Conservation (phyloP, 1,140 invertebrate genomes). For the Platorchestia sp. region DNA sequence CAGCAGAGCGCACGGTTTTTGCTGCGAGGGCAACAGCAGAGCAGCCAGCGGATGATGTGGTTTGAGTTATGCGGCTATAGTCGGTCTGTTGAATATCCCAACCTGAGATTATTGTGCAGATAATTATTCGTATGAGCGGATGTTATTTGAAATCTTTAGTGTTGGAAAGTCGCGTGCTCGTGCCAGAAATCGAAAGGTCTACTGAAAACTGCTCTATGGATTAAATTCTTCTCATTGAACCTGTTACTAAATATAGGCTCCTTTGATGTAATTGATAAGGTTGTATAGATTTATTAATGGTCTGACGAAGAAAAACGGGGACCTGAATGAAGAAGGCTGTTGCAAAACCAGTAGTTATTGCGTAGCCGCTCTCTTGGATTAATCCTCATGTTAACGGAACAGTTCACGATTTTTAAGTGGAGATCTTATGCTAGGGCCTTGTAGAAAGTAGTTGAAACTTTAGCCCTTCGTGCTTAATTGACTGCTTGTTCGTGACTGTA, state of each 20-base stretch:
- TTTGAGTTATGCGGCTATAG: not conserved
- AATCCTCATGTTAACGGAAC: not conserved
- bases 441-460: constrained; percentile 21
- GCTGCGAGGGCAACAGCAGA: not conserved
- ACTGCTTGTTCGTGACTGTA: constrained; percentile 27
- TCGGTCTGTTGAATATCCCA: not conserved
- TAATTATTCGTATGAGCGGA: not conserved
- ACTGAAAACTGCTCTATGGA: not conserved
- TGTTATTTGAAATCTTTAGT: not conserved
- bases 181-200: not conserved
- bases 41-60: not conserved
- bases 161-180: not conserved
- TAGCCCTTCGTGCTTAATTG: not conserved
- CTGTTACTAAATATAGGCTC: constrained; percentile 3
- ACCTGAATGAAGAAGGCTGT: constrained; percentile 51
- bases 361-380: constrained; percentile 40
- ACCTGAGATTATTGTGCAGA: not conserved
- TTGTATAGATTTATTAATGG: constrained; percentile 20
- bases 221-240: constrained; percentile 27
- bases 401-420: not conserved
- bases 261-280: constrained; percentile 42
- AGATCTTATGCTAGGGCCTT: not conserved
- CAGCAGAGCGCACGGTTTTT: not conserved
- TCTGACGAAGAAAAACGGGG: constrained; percentile 17
- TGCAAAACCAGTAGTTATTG: constrained; percentile 13